phyloP scores from a whole-genome alignment of 2,797 vertebrate species.

The Intellagama lesueurii region DNA sequence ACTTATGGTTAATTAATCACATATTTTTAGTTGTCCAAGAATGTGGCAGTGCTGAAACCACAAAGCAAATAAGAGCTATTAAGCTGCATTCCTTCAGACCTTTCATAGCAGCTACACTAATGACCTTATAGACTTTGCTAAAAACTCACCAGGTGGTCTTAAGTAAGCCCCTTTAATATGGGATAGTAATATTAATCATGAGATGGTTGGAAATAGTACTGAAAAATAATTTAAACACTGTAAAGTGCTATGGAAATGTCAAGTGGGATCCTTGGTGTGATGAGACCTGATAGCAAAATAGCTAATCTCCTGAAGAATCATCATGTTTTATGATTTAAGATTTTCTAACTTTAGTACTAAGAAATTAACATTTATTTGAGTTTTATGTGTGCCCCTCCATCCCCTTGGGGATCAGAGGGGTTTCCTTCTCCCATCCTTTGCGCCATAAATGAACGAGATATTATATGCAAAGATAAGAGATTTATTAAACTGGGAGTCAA shows the following conservation, averaged over 20 bases:
- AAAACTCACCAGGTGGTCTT: not conserved
- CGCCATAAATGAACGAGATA: too few species aligned
- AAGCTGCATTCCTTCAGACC: not conserved
- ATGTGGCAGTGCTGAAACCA: not conserved
- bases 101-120: not conserved
- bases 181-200: not conserved
- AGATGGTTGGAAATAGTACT: not conserved
- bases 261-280: not conserved
- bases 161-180: not conserved
- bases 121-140: not conserved
- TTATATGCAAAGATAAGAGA: too few species aligned
- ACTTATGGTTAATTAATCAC: too few species aligned
- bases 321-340: slow-evolving; percentile 17
- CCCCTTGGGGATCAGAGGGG: too few species aligned
- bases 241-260: not conserved
- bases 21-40: too few species aligned
- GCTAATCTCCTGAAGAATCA: not conserved
- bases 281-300: not conserved
- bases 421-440: too few species aligned
- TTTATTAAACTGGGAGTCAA: too few species aligned
- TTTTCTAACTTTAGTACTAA: slow-evolving; percentile 33
- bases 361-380: slow-evolving; percentile 30
- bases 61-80: not conserved
- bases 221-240: not conserved
- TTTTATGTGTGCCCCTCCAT: not conserved